Evolutionary conservation across 2,113 vertebrate species (phyloP), one percentile per base, ranked within the genome.

Genomic region (Microtus ochrogaster): DNA sequence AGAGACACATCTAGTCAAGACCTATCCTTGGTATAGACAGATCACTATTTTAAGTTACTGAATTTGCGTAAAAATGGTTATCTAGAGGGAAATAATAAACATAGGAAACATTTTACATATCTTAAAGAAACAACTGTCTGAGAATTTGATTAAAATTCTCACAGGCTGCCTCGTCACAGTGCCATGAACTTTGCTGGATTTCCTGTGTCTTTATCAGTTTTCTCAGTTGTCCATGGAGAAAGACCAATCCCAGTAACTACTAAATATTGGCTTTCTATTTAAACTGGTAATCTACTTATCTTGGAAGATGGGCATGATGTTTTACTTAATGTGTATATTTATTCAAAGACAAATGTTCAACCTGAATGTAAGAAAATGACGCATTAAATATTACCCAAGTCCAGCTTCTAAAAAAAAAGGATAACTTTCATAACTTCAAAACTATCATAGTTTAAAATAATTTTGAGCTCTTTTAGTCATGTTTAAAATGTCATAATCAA

Each of bases 371-470:
- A 77, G 19, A 36, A 72, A 93, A 86, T 79, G n/a, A 36, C 16
- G 44, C 33, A 26, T 19, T 70, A 2, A 0, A 58, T 91, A 83
- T 73, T 66, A 30, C 13, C 36, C 39, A 92, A 76, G 10, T 4
- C 19, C n/a, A 28, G 17, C 4, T 70, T n/a, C 16, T 76, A 70
- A 28, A 33, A 63, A 30, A 86, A 86, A 65, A 24, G 11, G 1
- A 7, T 74, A 93, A 82, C 3, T 55, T 85, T 63, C 28, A 61
- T 41, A 73, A 92, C 24, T 6, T 85, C 66, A 93, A 87, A 72
- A 86, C n/a, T 22, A 78, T 58, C 7, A 22, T 13, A 79, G 0
- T 66, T 90, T 52, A 78, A 52, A 84, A 24, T 5, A n/a, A 4
- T 41, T 73, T 6, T 68, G 14, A 70, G 81, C 47, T 39, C 83